These are phyloP conservation scores for Araneus ventricosus DNA, from an alignment of 1,140 invertebrate species.

Conservation along the genomic window DNA sequence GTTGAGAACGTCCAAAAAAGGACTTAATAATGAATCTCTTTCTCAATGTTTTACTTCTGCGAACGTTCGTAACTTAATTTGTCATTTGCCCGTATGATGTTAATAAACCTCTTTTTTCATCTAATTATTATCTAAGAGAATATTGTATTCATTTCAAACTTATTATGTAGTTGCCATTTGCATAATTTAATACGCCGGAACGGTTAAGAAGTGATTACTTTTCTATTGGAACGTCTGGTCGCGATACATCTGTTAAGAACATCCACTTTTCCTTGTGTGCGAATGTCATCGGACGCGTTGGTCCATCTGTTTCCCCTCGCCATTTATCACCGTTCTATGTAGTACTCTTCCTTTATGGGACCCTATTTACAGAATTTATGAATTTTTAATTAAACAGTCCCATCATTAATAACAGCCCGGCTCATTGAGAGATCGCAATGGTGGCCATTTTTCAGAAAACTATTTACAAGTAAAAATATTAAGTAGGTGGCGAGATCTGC, in stretches of 20 bases:
- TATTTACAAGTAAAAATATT: constrained; percentile 65
- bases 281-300: not conserved
- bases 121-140: too few relatives aligned
- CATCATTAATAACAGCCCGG: constrained; percentile 44
- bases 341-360: not conserved
- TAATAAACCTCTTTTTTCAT: too few relatives aligned
- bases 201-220: too few relatives aligned
- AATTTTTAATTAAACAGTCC: constrained; percentile 66
- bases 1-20: too few relatives aligned
- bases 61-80: too few relatives aligned
- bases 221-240: too few relatives aligned
- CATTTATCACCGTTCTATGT: constrained; percentile 32
- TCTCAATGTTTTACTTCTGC: too few relatives aligned
- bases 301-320: constrained; percentile 9
- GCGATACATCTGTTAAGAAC: not conserved
- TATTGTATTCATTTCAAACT: too few relatives aligned
- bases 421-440: constrained; percentile 19
- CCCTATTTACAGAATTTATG: constrained; percentile 59
- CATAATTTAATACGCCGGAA: too few relatives aligned
- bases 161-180: too few relatives aligned
- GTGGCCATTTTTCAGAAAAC: constrained; percentile 44
- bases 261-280: not conserved
- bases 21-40: too few relatives aligned
- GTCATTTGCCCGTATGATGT: too few relatives aligned
- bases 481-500: constrained; percentile 66